Conservation (phyloP, 2,797 vertebrate species). For the Novumbra hubbsi region DNA sequence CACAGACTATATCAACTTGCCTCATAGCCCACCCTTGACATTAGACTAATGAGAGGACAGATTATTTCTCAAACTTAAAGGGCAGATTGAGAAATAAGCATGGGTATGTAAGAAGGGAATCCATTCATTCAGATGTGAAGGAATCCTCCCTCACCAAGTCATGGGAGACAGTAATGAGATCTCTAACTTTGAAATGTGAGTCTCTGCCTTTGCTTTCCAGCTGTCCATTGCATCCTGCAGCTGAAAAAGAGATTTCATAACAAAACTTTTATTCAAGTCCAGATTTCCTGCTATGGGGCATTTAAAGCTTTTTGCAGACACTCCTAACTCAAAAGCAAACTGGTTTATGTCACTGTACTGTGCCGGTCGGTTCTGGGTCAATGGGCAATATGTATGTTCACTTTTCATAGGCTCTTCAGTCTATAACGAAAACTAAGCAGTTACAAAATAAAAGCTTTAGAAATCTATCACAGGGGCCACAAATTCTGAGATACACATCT, state of each 20-base stretch:
- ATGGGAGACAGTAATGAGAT: constrained; percentile 56
- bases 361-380: background rate
- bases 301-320: constrained; percentile 28
- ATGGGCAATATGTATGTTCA: too few species aligned
- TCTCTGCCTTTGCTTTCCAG: constrained; percentile 35
- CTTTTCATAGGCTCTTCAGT: background rate
- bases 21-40: constrained; percentile 28
- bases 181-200: constrained; percentile 65
- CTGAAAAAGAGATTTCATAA: constrained; percentile 31
- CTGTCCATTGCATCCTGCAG: background rate
- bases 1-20: constrained; percentile 5
- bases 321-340: constrained; percentile 8
- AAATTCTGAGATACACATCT: background rate
- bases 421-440: background rate
- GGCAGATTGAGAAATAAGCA: constrained; percentile 19
- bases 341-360: background rate
- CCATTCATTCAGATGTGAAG: constrained; percentile 30
- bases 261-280: constrained; percentile 39
- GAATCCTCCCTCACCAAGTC: constrained; percentile 35
- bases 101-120: background rate
- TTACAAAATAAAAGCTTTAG: background rate
- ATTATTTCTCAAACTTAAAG: background rate
- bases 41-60: constrained; percentile 19
- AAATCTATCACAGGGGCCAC: background rate
- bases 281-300: constrained; percentile 40